Base-by-base conservation (phyloP, 2,888 invertebrate genomes). In the Theretra japonica region DNA sequence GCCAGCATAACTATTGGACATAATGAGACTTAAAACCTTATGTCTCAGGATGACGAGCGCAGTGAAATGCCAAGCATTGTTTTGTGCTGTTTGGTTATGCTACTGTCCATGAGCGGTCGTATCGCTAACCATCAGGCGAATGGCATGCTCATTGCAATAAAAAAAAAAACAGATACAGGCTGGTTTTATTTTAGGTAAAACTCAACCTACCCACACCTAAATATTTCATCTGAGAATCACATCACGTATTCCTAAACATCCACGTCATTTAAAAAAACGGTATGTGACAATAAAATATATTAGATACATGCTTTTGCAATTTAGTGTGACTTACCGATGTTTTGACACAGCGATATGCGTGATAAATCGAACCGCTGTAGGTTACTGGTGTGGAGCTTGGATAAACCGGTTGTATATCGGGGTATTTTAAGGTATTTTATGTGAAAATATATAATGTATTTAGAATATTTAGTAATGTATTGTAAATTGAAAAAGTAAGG, bases 281-380 rank as follows among this genome's bases (percentile, higher is more conserved):
- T 73, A 73, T 58, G 70, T 74, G 89, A 88, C 88, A 75, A 75
- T 70, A 80, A 53, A 53, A 89, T 78, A 86, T 83, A 89, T 89
- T 83, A 80, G 74, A 77, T 83, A 88, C 89, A 89, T 73, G 87
- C 74, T 85, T 89, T 88, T 80, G 85, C 88, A 86, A 88, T 89
- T 88, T 76, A 74, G 80, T 75, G 72, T 69, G 69, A 72, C 53
- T 69, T 72, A 72, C 72, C 60, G 69, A 23, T 57, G 33, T 70
- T 70, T 70, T 57, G 58, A 58, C 57, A 70, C 5, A 21, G 33
- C 48, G 41, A 41, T 41, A 65, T 23, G n/a, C 30, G 60, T 65
- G 41, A 65, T 23, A 48, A 65, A 65, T 65, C 23, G 21, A 23
- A 65, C 41, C 17, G 23, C 17, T 41, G 6, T n/a, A 8, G 60